Conservation (phyloP, 1,140 invertebrate genomes). For the Ips nitidus region DNA sequence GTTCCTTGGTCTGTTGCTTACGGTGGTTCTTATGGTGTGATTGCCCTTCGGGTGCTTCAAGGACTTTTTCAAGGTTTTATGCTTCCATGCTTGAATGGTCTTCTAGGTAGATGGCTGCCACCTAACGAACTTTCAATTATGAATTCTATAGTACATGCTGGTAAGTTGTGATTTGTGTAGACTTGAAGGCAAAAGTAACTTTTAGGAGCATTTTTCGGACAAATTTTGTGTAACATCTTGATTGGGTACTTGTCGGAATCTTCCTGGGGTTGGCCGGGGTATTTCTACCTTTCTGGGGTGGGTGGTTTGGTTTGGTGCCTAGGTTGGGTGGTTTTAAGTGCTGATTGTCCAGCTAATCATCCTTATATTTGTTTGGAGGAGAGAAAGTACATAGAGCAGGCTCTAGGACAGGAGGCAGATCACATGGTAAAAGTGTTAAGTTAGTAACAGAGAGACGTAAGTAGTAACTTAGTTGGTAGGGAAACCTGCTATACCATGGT, state of each 20-base stretch:
- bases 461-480: no score
- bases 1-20: neutral
- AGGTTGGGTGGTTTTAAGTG: slow-evolving; percentile 65
- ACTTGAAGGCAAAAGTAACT: no score
- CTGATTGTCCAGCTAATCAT: slow-evolving; percentile 65
- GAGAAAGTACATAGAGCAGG: slow-evolving; percentile 62
- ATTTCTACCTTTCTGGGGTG: slow-evolving; percentile 76
- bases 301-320: slow-evolving; percentile 62
- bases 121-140: slow-evolving; percentile 38
- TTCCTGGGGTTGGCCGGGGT: slow-evolving; percentile 70
- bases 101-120: slow-evolving; percentile 41
- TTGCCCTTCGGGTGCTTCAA: slow-evolving; percentile 39
- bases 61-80: slow-evolving; percentile 42
- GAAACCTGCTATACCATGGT: slow-evolving; percentile 66
- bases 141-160: slow-evolving; percentile 38
- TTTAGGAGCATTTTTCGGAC: slow-evolving; percentile 68
- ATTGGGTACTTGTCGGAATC: slow-evolving; percentile 68
- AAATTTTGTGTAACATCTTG: slow-evolving; percentile 69
- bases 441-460: no score
- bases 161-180: slow-evolving; percentile 1
- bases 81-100: slow-evolving; percentile 35
- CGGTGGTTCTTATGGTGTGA: slow-evolving; percentile 25
- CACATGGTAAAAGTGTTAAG: no score
- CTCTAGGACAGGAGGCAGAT: slow-evolving; percentile 51
- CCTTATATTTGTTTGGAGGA: slow-evolving; percentile 63